Evolutionary conservation across 1,140 invertebrate species (phyloP), one percentile per base, ranked within the genome.

Genomic region (Eufriesea mexicana): DNA sequence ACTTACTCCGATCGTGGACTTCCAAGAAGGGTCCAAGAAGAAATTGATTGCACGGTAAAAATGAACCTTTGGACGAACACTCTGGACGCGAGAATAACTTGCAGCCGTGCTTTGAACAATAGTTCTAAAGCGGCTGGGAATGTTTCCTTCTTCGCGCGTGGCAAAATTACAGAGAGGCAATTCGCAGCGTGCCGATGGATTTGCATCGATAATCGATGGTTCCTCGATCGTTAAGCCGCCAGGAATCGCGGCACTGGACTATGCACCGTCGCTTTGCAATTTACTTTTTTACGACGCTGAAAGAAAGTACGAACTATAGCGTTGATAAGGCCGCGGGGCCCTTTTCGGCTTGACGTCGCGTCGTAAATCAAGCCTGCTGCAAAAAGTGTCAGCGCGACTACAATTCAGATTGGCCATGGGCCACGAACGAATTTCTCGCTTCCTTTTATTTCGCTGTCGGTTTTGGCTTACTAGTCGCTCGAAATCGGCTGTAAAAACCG

Each of bases 211-310:
- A 51, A 74, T 28, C 25, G 25, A 18, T 12, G 77, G 20, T n/a
- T 55, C 72, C 35, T 8, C 49, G 55, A 57, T 66, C 70, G 79
- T 16, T 14, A 51, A 80, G 1, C 1, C 35, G 35, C 35, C 35
- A 2, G 35, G 1, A 73, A 5, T 20, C 2, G 12, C 42, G 28
- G 6, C 35, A 35, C 35, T 4, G 35, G 4, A 4, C 35, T 35
- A 45, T 14, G 18, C 9, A 42, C 51, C 67, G 16, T 25, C 25
- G 72, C 35, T 18, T n/a, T 68, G 70, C 51, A 82, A 74, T 74
- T 68, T 79, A 49, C 35, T 76, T 79, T 77, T 84, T 80, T 80
- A 85, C 75, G 49, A 85, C 54, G 55, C 28, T 23, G 61, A 66
- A 79, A 73, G 68, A 73, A 79, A 67, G 64, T 67, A 73, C 59